Base-by-base conservation (phyloP, 2,797 vertebrate species). In the Pyrrhura leucotis region DNA sequence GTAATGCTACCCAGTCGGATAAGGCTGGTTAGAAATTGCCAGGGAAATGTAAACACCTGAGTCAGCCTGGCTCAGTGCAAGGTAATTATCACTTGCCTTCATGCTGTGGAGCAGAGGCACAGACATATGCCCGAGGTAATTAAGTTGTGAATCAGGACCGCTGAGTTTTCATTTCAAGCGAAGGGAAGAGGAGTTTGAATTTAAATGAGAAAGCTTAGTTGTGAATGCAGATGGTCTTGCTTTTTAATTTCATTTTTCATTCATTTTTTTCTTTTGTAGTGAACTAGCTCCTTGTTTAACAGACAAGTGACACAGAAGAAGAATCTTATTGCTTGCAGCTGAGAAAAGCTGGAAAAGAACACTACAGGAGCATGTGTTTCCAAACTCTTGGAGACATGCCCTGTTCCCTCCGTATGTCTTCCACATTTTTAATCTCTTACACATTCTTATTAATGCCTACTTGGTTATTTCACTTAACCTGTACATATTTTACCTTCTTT, bases 291-390 rank as follows among this genome's bases (percentile, higher is more conserved):
- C 5, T 61, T 80, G 21, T 33, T 90, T 71, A 86, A 80, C 51
- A 74, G 19, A 15, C 23, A 77, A 83, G 42, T 56, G 31, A 65
- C 73, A 69, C 23, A 71, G 44, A 85, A 72, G 28, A 47, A 58
- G 61, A 44, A 14, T 21, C 16, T 28, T 61, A 31, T 6, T 45
- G 37, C 19, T 66, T 66, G 58, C 40, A 66, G 21, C 40, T 67
- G 69, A 80, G 68, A 65, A 84, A 83, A 65, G 48, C 40, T 88
- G 45, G 39, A 71, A 75, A 61, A 88, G 73, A 84, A n/a, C 29
- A 45, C 14, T 74, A 69, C 6, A 39, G 15, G 18, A 28, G 54
- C 7, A 71, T 47, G 18, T 71, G 25, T 50, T 62, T 71, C 37
- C 25, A 42, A 48, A 22, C 42, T 67, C n/a, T 84, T 66, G 58